These are phyloP conservation scores for Acanthosepion esculentum DNA, from an alignment of 2,888 invertebrate genomes.

Conservation along the genomic window DNA sequence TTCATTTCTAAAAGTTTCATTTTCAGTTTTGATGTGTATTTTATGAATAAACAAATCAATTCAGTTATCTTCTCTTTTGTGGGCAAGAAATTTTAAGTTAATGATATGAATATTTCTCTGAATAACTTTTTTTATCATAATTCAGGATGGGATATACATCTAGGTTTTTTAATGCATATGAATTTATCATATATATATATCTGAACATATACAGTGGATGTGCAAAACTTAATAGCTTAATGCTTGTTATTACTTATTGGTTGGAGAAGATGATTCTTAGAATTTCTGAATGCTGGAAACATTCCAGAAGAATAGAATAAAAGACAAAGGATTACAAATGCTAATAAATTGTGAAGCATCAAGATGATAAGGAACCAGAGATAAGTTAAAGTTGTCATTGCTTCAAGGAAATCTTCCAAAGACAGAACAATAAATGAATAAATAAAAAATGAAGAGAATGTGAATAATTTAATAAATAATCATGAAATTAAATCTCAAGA, in stretches of 20 bases:
- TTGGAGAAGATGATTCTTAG: not conserved
- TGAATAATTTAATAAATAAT: constrained; percentile 1
- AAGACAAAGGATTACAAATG: not conserved
- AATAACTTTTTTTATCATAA: constrained; percentile 10
- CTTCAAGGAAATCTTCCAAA: not conserved
- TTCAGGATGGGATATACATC: not conserved
- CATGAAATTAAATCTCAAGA: not conserved
- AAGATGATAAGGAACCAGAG: not conserved
- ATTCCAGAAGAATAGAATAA: not conserved
- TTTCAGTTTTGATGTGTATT: not conserved
- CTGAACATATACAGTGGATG: no score
- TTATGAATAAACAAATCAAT: no score
- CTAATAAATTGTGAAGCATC: not conserved
- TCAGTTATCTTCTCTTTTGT: no score
- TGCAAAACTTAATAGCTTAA: not conserved
- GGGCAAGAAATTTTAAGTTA: no score
- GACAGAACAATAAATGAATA: not conserved
- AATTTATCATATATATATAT: not conserved
- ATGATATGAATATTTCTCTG: not conserved
- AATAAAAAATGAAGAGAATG: not conserved
- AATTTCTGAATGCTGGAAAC: not conserved
- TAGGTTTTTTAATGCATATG: not conserved
- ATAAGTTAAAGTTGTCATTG: not conserved
- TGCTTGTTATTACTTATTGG: not conserved
- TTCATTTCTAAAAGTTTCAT: no score